Evolutionary conservation across 2,888 invertebrate genomes (phyloP).

Genomic region (Parnassius mnemosyne): DNA sequence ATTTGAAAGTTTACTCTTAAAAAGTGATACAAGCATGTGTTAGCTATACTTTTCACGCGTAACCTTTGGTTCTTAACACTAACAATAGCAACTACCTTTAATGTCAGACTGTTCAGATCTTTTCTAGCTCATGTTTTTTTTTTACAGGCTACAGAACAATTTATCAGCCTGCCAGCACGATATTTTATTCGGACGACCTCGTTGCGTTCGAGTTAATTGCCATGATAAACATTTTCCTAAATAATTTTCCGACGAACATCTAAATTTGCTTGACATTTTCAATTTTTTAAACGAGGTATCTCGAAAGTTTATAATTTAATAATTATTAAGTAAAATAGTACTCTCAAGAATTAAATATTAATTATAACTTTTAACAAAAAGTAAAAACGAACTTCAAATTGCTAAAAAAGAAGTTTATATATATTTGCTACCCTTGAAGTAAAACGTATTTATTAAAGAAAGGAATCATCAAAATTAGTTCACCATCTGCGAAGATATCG

Average conservation of each 20-base stretch:
- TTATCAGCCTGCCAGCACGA: constrained; percentile 31
- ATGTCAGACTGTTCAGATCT: neutral
- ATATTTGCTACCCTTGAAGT: too few relatives aligned
- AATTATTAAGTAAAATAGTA: too few relatives aligned
- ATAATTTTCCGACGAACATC: constrained; percentile 42
- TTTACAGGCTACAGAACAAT: constrained; percentile 26
- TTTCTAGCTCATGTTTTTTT: constrained; percentile 30
- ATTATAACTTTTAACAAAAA: too few relatives aligned
- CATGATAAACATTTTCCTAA: constrained; percentile 50
- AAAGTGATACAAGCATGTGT: too few relatives aligned
- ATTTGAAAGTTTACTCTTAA: too few relatives aligned
- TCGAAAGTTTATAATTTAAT: too few relatives aligned
- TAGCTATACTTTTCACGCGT: neutral
- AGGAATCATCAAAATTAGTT: too few relatives aligned
- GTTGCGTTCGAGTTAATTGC: constrained; percentile 49
- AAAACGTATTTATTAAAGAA: too few relatives aligned
- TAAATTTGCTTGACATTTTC: constrained; percentile 22
- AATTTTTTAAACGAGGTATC: constrained; percentile 13
- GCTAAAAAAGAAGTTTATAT: too few relatives aligned
- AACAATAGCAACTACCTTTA: neutral
- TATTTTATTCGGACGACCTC: constrained; percentile 44
- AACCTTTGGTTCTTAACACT: neutral
- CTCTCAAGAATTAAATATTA: too few relatives aligned
- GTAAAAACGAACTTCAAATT: too few relatives aligned
- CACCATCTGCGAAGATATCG: too few relatives aligned